A percentile compares a stretch with the other conserved stretches of the same genome.
phyloP scores from a whole-genome alignment of 1,140 invertebrate genomes.

The Hylaeus volcanicus region DNA sequence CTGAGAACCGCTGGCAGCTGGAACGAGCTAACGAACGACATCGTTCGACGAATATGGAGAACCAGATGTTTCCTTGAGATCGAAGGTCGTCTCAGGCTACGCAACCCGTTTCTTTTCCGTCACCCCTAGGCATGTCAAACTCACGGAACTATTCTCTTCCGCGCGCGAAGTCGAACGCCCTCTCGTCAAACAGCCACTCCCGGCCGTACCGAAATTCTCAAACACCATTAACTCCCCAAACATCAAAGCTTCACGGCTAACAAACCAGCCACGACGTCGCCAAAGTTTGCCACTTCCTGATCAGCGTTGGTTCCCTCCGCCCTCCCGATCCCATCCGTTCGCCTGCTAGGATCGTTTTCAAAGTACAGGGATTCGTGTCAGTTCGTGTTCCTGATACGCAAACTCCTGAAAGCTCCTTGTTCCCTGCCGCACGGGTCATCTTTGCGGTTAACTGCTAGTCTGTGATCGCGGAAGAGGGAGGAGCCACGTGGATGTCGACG shows the following conservation, averaged over 20 bases:
- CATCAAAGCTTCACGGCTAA: neutral
- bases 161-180: neutral
- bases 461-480: neutral
- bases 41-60: constrained; percentile 63
- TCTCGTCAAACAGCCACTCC: neutral
- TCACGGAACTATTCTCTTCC: neutral
- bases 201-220: constrained; percentile 16
- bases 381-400: neutral
- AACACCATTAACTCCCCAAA: constrained; percentile 24
- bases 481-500: neutral
- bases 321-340: too few relatives aligned
- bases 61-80: constrained; percentile 57
- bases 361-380: neutral
- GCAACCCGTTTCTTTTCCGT: constrained; percentile 1
- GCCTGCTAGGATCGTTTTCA: neutral
- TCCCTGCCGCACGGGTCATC: neutral
- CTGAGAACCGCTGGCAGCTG: constrained; percentile 49
- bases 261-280: neutral
- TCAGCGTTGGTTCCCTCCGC: neutral
- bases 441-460: constrained; percentile 19
- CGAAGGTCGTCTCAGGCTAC: constrained; percentile 49
- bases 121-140: constrained; percentile 6
- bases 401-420: constrained; percentile 37
- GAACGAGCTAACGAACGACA: constrained; percentile 61
- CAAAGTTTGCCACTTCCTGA: neutral